phyloP scores from a whole-genome alignment of 2,113 vertebrate species.

The Theristicus caerulescens region DNA sequence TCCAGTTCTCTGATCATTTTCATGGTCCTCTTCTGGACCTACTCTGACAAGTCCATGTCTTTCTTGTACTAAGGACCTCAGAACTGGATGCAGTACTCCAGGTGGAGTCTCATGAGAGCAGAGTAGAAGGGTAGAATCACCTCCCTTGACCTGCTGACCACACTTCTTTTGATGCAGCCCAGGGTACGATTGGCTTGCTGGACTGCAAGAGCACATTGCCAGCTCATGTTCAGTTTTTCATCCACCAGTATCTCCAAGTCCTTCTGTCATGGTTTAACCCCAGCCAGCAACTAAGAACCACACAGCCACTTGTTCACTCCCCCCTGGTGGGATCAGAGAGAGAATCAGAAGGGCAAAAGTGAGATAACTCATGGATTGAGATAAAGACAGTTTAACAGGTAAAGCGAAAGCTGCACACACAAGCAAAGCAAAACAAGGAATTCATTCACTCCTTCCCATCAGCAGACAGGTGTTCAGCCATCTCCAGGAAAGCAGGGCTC shows the following conservation, averaged over 20 bases:
- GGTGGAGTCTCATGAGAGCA: fast-evolving
- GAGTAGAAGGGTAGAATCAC: background rate
- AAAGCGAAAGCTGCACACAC: too few relatives aligned
- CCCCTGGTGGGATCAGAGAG: too few relatives aligned
- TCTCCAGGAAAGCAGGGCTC: too few relatives aligned
- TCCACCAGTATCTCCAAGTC: background rate
- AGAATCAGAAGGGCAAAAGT: too few relatives aligned
- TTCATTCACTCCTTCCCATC: too few relatives aligned
- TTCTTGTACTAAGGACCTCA: background rate
- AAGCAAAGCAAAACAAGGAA: too few relatives aligned
- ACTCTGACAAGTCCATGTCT: background rate
- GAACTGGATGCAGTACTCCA: background rate
- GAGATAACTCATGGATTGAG: too few relatives aligned
- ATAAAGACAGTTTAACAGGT: too few relatives aligned
- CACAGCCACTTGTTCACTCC: too few relatives aligned
- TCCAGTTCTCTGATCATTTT: background rate
- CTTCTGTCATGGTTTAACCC: too few relatives aligned
- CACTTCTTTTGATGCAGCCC: background rate
- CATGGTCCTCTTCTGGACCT: background rate
- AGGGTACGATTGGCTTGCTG: fast-evolving
- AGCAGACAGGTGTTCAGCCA: too few relatives aligned
- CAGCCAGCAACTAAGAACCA: too few relatives aligned
- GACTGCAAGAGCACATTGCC: background rate
- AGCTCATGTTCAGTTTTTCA: background rate
- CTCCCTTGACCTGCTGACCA: background rate